Base-by-base conservation (phyloP, 2,797 vertebrate species). In the Gymnodraco acuticeps region DNA sequence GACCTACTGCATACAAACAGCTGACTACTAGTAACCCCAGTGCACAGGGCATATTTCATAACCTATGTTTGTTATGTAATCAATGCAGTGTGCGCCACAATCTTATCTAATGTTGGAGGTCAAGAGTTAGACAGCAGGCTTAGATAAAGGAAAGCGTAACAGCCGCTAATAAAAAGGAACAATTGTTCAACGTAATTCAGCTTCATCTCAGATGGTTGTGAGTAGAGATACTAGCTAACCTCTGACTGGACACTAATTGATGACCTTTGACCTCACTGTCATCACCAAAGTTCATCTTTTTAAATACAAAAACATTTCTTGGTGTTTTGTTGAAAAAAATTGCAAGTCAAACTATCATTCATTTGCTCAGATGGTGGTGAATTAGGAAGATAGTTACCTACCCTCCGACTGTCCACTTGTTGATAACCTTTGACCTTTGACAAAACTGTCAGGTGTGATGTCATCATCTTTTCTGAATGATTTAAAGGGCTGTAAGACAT, bases 1-100 rank as follows among this genome's bases (percentile, higher is more conserved):
- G 10, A 61, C 60, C 15, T 33, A 20, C 9, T 20, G 17, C 45
- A n/a, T 51, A 33, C 45, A 75, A 58, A 46, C 9, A 53, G 71
- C 62, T 84, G 52, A 78, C 17, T 11, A 13, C n/a, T 7, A 2
- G n/a, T 38, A 11, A 27, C 17, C 42, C 16, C 46, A 33, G 42
- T 43, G 46, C 47, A 63, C 52, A 13, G 41, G 1, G 13, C 47
- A 47, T 63, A 50, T 48, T 72, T 81, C 43, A 54, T n/a, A 38
- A 16, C 31, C 23, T 41, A 19, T 51, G 27, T 58, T 15, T 42
- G 27, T 82, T 88, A 74, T 73, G 55, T 68, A 79, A 87, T 64
- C 41, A 56, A 53, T 1, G 19, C 31, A 53, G 42, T 16, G 33
- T 33, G 6, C 10, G 38, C 41, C 20, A n/a, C 17, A 69, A 12